Evolutionary conservation across 2,797 vertebrate species (phyloP), one percentile per base, ranked within the genome.

Genomic region (Myiotriccus ornatus): DNA sequence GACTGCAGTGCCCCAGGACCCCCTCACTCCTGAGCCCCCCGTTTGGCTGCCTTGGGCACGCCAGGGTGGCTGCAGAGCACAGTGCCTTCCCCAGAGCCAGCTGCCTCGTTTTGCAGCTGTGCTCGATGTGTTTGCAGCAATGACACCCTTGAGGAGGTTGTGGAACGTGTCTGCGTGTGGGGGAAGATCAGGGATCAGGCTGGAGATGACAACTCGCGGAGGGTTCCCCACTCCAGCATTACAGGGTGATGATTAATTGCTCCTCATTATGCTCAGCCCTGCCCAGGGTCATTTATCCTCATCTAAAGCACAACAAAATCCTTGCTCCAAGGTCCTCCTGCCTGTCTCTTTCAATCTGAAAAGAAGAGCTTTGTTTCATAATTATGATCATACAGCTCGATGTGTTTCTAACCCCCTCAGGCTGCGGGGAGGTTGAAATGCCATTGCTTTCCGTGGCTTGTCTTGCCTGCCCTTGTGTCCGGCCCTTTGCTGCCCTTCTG

Each of bases 331-430:
- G 71, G 57, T 68, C 64, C 78, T 77, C 60, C 67, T 3, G 32
- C 74, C 56, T 63, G 69, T 65, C 93, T 92, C 83, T 59, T 71
- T 57, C 69, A 12, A 41, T 75, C 28, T 30, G 64, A 39, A 10
- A 0, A 9, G 63, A 87, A 37, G 49, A 57, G 79, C 53, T 90
- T 90, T 39, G 71, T 37, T 84, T 88, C 68, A 55, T 34, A 49
- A 78, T 93, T 78, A 60, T 25, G 53, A 28, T 87, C 32, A 30
- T 28, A 2, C 46, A 75, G 94, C 93, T 87, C 27, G 18, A 8
- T 74, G 89, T 94, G 94, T 95, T 94, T 75, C 49, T 93, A 84
- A 88, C 89, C 89, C 87, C 85, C 76, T 78, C 85, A 7, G 82
- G 73, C 89, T 85, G 32, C 0, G 1, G 14, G 16, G 82, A 60